phyloP scores from a whole-genome alignment of 2,113 vertebrate genomes.

The Sceloporus undulatus region DNA sequence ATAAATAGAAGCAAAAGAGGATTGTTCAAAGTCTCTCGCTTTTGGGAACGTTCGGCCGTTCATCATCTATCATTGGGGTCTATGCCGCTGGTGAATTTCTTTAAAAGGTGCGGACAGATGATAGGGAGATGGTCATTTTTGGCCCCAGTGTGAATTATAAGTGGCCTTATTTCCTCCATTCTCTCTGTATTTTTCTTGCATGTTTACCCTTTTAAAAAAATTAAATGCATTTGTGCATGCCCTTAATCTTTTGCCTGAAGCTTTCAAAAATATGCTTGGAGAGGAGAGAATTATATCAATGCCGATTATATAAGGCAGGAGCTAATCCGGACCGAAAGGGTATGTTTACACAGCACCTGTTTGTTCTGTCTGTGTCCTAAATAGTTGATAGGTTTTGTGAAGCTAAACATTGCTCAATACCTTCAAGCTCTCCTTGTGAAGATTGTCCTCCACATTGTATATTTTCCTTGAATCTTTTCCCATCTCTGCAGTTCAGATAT shows the following conservation, averaged over 20 bases:
- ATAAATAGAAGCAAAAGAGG: constrained; percentile 28
- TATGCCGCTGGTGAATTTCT: constrained; percentile 23
- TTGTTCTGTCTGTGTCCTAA: background rate
- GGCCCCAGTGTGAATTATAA: background rate
- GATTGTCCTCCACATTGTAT: background rate
- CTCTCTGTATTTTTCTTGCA: background rate
- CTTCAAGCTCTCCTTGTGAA: background rate
- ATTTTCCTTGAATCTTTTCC: background rate
- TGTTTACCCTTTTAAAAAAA: constrained; percentile 2
- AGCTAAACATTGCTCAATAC: background rate
- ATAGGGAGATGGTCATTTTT: background rate
- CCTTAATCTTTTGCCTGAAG: constrained; percentile 16
- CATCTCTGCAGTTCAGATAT: background rate
- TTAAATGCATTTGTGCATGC: background rate
- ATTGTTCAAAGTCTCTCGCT: constrained; percentile 21
- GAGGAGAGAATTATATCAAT: background rate
- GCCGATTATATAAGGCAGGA: background rate
- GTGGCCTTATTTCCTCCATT: background rate
- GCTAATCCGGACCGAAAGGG: background rate
- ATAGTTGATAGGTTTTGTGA: background rate
- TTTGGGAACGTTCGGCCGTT: constrained; percentile 35
- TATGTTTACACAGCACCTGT: background rate
- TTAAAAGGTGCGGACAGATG: constrained; percentile 8
- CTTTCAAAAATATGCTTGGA: background rate
- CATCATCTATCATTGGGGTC: constrained; percentile 14